These are phyloP conservation scores for Magallana gigas DNA, from an alignment of 1,140 invertebrate species.

Conservation along the genomic window DNA sequence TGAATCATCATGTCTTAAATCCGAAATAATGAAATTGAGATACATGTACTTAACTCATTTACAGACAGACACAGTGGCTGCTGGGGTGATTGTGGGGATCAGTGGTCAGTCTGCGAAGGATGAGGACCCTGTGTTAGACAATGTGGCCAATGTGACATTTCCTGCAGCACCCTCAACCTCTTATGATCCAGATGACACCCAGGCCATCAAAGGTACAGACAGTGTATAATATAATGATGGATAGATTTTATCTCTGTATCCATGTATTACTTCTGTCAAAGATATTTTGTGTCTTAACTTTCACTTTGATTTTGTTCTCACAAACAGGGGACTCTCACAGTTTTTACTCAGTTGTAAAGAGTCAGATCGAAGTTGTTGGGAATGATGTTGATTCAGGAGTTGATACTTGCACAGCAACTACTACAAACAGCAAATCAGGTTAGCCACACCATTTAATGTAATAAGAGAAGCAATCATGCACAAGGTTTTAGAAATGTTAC, in stretches of 20 bases:
- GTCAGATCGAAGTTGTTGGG: not conserved
- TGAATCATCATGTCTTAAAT: no score
- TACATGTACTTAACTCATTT: not conserved
- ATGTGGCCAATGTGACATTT: conserved; percentile 22
- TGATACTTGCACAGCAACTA: not conserved
- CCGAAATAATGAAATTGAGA: no score
- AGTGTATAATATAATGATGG: not conserved
- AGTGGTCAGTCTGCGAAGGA: conserved; percentile 43
- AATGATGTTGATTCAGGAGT: conserved; percentile 8
- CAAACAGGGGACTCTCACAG: not conserved
- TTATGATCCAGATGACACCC: conserved; percentile 27
- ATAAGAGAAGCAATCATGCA: not conserved
- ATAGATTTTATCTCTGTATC: not conserved
- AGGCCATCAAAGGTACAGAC: not conserved
- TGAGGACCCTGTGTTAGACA: not conserved
- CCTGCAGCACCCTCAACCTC: not conserved
- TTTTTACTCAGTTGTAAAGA: conserved; percentile 15
- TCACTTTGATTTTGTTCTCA: no score
- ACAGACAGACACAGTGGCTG: conserved; percentile 58
- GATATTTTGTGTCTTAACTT: no score
- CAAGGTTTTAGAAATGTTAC: not conserved
- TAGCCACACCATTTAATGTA: not conserved
- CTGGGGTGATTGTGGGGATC: conserved; percentile 60
- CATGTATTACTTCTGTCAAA: not conserved
- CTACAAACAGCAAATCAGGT: conserved; percentile 23